Percentiles rank a stretch among this genome's conserved stretches.
These are phyloP conservation scores for Panthera leo DNA, from an alignment of 2,113 vertebrate species.

Conservation along the genomic window DNA sequence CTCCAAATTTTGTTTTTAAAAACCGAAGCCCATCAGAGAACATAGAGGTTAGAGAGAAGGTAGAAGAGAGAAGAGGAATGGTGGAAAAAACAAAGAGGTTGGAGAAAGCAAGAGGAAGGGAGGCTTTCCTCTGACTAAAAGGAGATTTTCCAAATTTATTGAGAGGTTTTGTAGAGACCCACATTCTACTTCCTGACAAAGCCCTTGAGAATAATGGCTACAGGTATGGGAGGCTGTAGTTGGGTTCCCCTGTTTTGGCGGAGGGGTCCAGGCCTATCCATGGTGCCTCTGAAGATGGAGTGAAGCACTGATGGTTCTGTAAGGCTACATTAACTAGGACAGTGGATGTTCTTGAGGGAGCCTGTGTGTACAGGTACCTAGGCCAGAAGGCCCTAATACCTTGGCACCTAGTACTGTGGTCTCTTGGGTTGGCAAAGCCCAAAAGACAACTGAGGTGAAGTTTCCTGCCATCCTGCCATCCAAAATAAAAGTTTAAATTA, in stretches of 20 bases:
- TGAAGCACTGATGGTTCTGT: not conserved
- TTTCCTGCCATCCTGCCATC: not conserved
- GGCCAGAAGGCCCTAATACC: not conserved
- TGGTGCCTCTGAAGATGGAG: too few species aligned
- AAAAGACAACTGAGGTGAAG: not conserved
- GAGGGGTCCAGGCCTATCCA: fast-evolving
- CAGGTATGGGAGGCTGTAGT: not conserved
- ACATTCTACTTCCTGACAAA: not conserved
- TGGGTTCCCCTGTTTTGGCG: not conserved
- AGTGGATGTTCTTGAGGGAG: not conserved
- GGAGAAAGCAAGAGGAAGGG: not conserved
- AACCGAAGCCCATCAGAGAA: not conserved
- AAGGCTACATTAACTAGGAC: not conserved
- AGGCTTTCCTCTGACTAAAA: not conserved
- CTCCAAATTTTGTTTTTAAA: not conserved
- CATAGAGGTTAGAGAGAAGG: not conserved
- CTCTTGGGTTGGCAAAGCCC: not conserved
- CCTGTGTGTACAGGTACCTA: not conserved
- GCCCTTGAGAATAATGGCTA: not conserved
- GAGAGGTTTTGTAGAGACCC: not conserved
- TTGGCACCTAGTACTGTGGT: not conserved
- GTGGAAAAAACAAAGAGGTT: not conserved
- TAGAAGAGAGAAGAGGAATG: not conserved
- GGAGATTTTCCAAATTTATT: not conserved
- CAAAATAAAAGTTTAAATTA: not conserved